Percentiles rank a stretch among this genome's conserved stretches.
These are phyloP conservation scores for Scolopax mira DNA, from an alignment of 2,113 vertebrate species.

Conservation along the genomic window DNA sequence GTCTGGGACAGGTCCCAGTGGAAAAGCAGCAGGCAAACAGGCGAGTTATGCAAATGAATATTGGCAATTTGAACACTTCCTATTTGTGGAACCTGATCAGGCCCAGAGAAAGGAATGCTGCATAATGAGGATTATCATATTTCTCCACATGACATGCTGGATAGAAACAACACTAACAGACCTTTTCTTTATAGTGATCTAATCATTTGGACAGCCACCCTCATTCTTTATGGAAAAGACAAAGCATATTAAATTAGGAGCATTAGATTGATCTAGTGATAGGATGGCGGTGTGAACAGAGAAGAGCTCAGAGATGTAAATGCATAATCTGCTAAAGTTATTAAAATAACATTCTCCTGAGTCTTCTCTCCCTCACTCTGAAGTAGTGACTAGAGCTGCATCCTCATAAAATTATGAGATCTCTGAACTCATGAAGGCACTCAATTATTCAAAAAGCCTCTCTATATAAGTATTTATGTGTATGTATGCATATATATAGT, in stretches of 20 bases:
- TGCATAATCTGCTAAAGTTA: conserved; percentile 3
- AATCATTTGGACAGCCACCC: conserved; percentile 32
- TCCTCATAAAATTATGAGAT: background rate
- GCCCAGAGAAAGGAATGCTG: background rate
- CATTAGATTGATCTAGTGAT: conserved; percentile 38
- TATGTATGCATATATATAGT: background rate
- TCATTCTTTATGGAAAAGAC: conserved; percentile 50
- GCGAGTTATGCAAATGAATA: conserved; percentile 7
- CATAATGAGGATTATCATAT: conserved; percentile 41
- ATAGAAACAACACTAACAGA: background rate
- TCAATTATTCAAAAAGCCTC: background rate
- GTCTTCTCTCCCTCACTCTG: background rate
- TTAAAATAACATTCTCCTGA: conserved; percentile 29
- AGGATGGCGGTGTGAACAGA: background rate
- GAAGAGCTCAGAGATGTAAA: conserved; percentile 6
- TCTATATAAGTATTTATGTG: background rate
- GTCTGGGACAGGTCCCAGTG: conserved; percentile 11
- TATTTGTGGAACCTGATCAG: conserved; percentile 19
- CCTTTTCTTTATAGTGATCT: conserved; percentile 24
- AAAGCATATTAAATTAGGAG: conserved; percentile 52
- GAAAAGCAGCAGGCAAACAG: conserved; percentile 4
- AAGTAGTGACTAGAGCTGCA: background rate
- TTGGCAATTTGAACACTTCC: conserved; percentile 32
- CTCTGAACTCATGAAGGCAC: background rate
- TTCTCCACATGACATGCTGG: conserved; percentile 2